phyloP scores from a whole-genome alignment of 2,888 invertebrate genomes.

The Dendrolimus pini region DNA sequence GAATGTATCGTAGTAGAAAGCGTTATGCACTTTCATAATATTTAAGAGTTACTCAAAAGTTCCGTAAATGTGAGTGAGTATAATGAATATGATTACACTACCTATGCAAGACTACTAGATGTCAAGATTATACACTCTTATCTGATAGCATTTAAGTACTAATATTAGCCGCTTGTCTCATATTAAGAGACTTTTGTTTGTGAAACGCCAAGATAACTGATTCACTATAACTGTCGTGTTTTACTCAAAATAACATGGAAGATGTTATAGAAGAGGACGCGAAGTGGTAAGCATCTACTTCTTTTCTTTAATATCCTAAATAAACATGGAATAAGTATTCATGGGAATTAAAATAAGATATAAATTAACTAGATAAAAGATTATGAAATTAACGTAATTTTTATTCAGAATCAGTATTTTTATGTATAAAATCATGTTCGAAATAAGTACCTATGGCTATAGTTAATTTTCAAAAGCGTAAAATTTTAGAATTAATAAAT shows the following conservation, averaged over 20 bases:
- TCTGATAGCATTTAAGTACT: slow-evolving; percentile 17
- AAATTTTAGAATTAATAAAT: no score
- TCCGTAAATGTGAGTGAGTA: no score
- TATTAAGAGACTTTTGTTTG: slow-evolving; percentile 12
- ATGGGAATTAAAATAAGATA: neutral
- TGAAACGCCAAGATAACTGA: slow-evolving; percentile 8
- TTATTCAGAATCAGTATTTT: no score
- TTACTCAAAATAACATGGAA: slow-evolving; percentile 31
- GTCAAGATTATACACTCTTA: slow-evolving; percentile 25
- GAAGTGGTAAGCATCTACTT: slow-evolving; percentile 28
- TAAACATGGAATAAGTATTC: neutral
- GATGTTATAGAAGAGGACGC: slow-evolving; percentile 39
- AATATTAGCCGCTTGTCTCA: slow-evolving; percentile 13
- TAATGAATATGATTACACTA: neutral
- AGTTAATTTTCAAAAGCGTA: no score
- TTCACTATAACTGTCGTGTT: slow-evolving; percentile 12
- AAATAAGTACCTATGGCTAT: no score
- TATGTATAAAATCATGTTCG: no score
- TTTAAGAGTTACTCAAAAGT: no score
- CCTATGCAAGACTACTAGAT: slow-evolving; percentile 7
- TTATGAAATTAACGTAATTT: no score
- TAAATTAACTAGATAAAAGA: no score
- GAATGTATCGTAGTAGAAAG: no score
- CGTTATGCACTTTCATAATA: no score
- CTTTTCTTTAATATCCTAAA: neutral